These are phyloP conservation scores for Pterobdella sp. DNA, from an alignment of 2,888 invertebrate genomes.

Conservation along the genomic window DNA sequence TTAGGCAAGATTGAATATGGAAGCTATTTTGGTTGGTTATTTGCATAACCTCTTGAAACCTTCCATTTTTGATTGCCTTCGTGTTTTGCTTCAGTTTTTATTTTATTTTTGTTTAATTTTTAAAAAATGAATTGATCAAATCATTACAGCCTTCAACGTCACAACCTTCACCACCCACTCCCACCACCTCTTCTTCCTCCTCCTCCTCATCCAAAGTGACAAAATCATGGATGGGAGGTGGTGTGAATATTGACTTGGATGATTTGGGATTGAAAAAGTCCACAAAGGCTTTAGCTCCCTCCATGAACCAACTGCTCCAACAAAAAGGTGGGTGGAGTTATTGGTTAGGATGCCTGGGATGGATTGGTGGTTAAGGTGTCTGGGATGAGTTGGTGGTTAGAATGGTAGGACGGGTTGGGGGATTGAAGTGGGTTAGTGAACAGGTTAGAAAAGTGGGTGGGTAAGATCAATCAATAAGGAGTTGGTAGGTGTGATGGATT, in stretches of 20 bases:
- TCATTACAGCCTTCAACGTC: not conserved
- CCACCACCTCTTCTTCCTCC: not conserved
- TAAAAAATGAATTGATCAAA: no score
- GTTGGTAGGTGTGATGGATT: no score
- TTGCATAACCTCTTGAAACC: no score
- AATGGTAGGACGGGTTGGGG: not conserved
- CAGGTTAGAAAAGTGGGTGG: no score
- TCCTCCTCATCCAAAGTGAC: not conserved
- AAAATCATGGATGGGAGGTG: constrained; percentile 49
- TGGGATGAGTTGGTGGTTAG: not conserved
- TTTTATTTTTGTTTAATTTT: no score
- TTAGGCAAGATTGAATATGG: no score
- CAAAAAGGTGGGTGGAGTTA: constrained; percentile 4
- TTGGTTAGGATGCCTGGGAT: not conserved
- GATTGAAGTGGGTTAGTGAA: not conserved
- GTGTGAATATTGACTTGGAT: constrained; percentile 80
- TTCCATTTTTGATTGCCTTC: no score
- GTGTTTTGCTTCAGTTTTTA: no score
- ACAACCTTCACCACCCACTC: not conserved
- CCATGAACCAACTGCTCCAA: constrained; percentile 71
- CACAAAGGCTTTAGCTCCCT: constrained; percentile 57
- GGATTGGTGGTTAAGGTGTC: not conserved
- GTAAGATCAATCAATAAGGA: no score
- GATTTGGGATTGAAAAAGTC: constrained; percentile 57
- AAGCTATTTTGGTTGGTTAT: no score